Base-by-base conservation (phyloP, 2,888 invertebrate species). In the Lithosia quadra region DNA sequence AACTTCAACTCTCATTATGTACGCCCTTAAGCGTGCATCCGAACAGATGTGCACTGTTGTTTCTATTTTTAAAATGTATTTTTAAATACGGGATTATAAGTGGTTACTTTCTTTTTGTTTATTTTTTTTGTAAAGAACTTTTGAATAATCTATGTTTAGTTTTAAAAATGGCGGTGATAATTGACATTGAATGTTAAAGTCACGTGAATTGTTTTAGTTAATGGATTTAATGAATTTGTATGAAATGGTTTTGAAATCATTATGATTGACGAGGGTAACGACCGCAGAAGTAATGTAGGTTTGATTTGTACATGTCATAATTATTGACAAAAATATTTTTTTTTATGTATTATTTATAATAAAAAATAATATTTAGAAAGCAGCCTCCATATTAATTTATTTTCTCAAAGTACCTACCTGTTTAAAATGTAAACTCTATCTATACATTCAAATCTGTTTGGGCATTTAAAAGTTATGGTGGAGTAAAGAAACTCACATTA, bases 1-100 rank as follows among this genome's bases (percentile, higher is more conserved):
- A 86, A 87, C 85, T 87, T 90, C 88, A 83, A 79, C 81, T 89
- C 89, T 88, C 87, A 90, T 92, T 92, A 90, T 87, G 78, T 81
- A 76, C 75, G 77, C 73, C 78, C 73, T 72, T 73, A 82, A 72
- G 71, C 72, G 73, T 69, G 65, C 72, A 69, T 63, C 74, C 75
- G 70, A 80, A 81, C 80, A 80, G 82, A 80, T 81, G 80, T 67
- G 71, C 69, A 69, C 78, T 74, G 60, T 73, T 69, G 24, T 28
- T 77, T 74, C 79, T 80, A 80, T 68, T 72, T 80, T 72, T 75
- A 77, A 74, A 81, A 70, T 63, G 11, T 67, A 64, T 67, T 71
- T 70, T 71, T 71, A 67, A 71, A 55, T 57, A 49, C 67, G 61
- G 60, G 56, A 57, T 67, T 67, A 77, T 81, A 79, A 81, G 77